These are phyloP conservation scores for Anoncus sp. DNA, from an alignment of 2,888 invertebrate species.

Conservation along the genomic window DNA sequence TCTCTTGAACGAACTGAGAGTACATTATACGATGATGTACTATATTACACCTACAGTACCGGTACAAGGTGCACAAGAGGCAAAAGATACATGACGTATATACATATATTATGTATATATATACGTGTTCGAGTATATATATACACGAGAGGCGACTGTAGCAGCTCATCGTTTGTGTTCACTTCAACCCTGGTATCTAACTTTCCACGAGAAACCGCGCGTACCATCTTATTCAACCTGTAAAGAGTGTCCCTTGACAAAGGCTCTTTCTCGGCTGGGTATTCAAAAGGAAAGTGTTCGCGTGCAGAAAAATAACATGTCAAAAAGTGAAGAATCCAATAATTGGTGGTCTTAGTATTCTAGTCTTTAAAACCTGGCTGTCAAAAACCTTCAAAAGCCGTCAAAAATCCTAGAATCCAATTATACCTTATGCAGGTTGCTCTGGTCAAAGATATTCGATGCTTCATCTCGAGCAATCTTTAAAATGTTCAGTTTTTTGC, in stretches of 20 bases:
- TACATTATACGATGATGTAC: conserved; percentile 49
- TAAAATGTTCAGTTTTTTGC: neutral
- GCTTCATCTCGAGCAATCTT: too few species aligned
- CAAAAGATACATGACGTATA: conserved; percentile 10
- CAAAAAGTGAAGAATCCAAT: too few species aligned
- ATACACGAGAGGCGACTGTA: conserved; percentile 22
- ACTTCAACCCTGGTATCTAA: conserved; percentile 47
- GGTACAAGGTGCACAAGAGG: neutral
- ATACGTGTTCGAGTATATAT: conserved; percentile 3
- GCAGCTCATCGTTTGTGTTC: conserved; percentile 47
- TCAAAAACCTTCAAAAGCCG: too few species aligned
- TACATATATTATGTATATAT: neutral
- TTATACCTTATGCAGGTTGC: too few species aligned
- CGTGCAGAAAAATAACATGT: too few species aligned
- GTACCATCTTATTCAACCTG: conserved; percentile 15
- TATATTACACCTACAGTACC: conserved; percentile 27
- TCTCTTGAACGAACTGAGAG: conserved; percentile 50
- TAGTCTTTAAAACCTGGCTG: too few species aligned
- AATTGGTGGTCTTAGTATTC: too few species aligned
- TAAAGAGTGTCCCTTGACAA: conserved; percentile 21
- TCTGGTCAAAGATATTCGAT: too few species aligned
- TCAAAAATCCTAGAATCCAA: too few species aligned
- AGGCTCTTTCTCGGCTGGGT: conserved; percentile 1
- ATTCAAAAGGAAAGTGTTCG: too few species aligned
- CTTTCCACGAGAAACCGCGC: conserved; percentile 29